phyloP scores from a whole-genome alignment of 2,797 vertebrate genomes.

The Silurus aristotelis region DNA sequence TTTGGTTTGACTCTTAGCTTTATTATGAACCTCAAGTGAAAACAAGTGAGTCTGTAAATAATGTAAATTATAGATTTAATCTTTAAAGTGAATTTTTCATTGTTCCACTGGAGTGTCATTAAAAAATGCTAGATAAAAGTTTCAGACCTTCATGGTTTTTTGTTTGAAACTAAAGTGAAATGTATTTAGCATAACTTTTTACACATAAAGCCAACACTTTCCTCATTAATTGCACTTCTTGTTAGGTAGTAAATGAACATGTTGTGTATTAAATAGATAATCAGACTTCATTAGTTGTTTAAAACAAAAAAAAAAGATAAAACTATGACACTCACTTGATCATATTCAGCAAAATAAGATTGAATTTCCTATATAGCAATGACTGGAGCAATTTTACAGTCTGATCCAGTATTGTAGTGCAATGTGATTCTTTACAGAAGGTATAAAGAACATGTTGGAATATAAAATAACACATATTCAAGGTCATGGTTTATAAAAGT shows the following conservation, averaged over 20 bases:
- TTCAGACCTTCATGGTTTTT: background rate
- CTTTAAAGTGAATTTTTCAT: too few relatives aligned
- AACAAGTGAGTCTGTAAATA: background rate
- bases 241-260: background rate
- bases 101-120: too few relatives aligned
- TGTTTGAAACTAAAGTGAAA: background rate
- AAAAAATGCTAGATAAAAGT: background rate
- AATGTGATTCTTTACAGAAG: background rate
- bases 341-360: conserved; percentile 34
- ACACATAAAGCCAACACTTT: background rate
- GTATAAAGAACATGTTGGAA: background rate
- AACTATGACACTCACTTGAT: conserved; percentile 18
- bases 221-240: background rate
- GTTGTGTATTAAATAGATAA: conserved; percentile 58
- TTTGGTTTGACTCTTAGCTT: background rate
- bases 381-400: background rate
- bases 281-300: conserved; percentile 73
- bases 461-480: background rate
- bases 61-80: background rate
- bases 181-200: background rate
- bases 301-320: background rate
- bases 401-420: background rate
- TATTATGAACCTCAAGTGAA: background rate
- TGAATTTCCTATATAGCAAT: background rate
- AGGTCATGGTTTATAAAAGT: background rate